These are phyloP conservation scores for Phyllostomus hastatus DNA, from an alignment of 2,113 vertebrate genomes.

Conservation along the genomic window DNA sequence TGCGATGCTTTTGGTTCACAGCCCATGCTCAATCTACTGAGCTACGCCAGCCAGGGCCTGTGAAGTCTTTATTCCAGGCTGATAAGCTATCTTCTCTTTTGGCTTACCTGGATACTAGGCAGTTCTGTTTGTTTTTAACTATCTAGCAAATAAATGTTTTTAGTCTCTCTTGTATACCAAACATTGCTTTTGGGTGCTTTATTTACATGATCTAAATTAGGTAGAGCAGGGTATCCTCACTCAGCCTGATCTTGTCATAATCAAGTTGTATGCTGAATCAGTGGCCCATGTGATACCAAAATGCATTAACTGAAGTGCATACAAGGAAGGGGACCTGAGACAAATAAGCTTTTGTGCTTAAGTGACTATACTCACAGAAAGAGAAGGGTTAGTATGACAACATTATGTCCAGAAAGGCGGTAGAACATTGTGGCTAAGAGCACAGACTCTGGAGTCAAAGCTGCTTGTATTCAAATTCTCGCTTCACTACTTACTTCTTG, in stretches of 20 bases:
- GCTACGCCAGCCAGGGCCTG: neutral
- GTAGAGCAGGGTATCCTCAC: neutral
- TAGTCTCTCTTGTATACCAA: neutral
- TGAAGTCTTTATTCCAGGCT: neutral
- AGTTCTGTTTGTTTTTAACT: neutral
- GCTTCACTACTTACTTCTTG: neutral
- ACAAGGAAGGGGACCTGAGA: neutral
- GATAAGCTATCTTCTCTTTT: neutral
- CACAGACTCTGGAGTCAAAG: neutral
- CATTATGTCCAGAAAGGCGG: neutral
- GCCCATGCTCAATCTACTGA: too few relatives aligned
- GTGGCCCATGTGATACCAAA: neutral
- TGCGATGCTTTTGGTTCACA: too few relatives aligned
- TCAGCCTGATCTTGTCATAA: neutral
- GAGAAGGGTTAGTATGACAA: neutral
- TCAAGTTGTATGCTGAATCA: neutral
- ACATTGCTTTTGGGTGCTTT: neutral
- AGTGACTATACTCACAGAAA: neutral
- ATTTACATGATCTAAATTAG: neutral
- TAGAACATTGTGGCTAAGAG: neutral
- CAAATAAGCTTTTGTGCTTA: neutral
- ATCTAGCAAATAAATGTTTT: neutral
- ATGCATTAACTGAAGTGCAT: neutral
- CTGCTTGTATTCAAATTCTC: neutral
- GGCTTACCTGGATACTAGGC: neutral